Evolutionary conservation across 1,140 invertebrate genomes (phyloP).

Genomic region (Lanistes nyassanus): DNA sequence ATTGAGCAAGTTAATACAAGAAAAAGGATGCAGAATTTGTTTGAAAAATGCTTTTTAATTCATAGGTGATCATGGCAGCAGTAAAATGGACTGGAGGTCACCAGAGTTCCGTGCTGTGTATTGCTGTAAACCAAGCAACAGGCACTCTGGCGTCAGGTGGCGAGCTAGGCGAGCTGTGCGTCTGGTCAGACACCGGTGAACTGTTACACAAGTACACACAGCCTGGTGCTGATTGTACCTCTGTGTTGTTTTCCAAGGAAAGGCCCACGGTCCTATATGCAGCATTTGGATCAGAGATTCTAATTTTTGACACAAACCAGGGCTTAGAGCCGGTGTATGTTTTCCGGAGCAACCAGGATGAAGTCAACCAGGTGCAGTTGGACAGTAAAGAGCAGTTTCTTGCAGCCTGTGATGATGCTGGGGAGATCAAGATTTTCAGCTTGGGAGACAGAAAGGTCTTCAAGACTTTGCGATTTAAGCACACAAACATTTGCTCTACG

Average conservation of each 20-base stretch:
- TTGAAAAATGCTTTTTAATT: too few species aligned
- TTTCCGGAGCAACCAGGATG: slow-evolving; percentile 55
- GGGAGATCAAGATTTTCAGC: slow-evolving; percentile 57
- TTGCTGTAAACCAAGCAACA: slow-evolving; percentile 47
- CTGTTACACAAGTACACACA: slow-evolving; percentile 38
- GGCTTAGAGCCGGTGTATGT: slow-evolving; percentile 36
- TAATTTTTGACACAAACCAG: slow-evolving; percentile 40
- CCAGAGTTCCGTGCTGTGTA: slow-evolving; percentile 66
- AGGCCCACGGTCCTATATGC: slow-evolving; percentile 53
- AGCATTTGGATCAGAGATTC: slow-evolving; percentile 48
- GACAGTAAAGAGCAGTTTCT: slow-evolving; percentile 58
- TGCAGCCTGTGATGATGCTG: slow-evolving; percentile 60
- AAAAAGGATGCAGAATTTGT: too few species aligned
- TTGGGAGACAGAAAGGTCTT: slow-evolving; percentile 52
- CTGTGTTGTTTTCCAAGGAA: slow-evolving; percentile 46
- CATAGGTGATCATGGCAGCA: not conserved
- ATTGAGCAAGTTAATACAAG: too few species aligned
- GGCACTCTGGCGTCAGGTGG: slow-evolving; percentile 50
- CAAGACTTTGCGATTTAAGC: slow-evolving; percentile 59
- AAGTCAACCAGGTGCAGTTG: slow-evolving; percentile 58
- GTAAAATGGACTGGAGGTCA: slow-evolving; percentile 61
- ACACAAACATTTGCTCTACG: slow-evolving; percentile 62
- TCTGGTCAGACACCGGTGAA: slow-evolving; percentile 56
- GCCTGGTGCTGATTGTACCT: slow-evolving; percentile 50
- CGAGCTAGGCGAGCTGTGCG: slow-evolving; percentile 54